Evolutionary conservation across 1,140 invertebrate species (phyloP), one percentile per base, ranked within the genome.

Genomic region (Bombus soroeensis): DNA sequence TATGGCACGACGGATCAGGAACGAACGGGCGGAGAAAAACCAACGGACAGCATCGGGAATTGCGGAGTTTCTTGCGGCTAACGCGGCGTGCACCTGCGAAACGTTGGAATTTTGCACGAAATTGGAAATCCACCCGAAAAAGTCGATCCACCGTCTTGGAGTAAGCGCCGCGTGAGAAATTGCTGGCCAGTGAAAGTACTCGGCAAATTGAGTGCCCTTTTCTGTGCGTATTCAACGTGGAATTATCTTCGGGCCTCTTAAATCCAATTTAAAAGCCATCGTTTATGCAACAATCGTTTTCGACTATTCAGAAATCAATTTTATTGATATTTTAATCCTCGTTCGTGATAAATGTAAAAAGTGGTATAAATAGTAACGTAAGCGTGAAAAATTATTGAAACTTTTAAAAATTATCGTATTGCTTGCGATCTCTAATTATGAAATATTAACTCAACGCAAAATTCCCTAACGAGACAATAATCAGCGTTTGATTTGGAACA

Each of bases 61-160:
- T 39, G 83, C 59, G 70, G 68, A 8, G 77, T 81, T 85, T 85
- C 83, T 85, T 85, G 57, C 32, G 25, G n/a, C 22, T 43, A 39
- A 53, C 74, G 77, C 57, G 47, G 34, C 32, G 57, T 68, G 78
- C 83, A 74, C 78, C 83, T 80, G 78, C 70, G 83, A 74, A 74
- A 79, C 66, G 34, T 6, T 39, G 59, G 78, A 74, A 81, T 81
- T 85, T 85, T 85, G 83, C 79, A 74, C 83, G 79, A 81, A 74
- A 85, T 73, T 85, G 83, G 83, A 85, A 74, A 85, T 73, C 83
- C 22, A n/a, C 6, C 39, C 71, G 70, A 81, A 81, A 85, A 81
- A 80, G 75, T 84, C 78, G 83, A 57, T 68, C 37, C 41, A 8
- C 37, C 32, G 28, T 43, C 1, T 12, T 34, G 15, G 13, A 3